Base-by-base conservation (phyloP, 2,888 invertebrate species). In the Eutolmus rufibarbis region DNA sequence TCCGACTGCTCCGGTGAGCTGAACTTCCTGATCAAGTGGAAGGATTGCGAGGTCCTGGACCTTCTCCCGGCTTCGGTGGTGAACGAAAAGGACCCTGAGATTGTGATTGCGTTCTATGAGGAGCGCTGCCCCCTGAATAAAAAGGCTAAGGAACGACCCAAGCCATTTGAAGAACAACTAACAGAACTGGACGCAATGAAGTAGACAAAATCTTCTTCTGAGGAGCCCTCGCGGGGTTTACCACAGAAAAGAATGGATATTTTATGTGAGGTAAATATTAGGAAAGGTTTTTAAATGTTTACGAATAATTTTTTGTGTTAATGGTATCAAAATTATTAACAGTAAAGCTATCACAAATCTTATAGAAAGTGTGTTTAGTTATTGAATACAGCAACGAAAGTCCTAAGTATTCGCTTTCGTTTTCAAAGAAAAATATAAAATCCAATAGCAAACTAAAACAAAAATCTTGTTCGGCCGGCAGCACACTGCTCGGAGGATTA, bases 11-110 rank as follows among this genome's bases (percentile, higher is more conserved):
- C 95, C 90, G 98, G 97, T 0, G 96, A 96, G 90, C 94, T 98
- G 0, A 97, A 96, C 94, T 98, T 98, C 91, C 93, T 98, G 37
- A 96, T 98, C 91, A 97, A 98, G 94, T 98, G 98, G 98, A 95
- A 93, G 91, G 93, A 91, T 87, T 95, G 95, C 89, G 92, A 94
- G 37, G 95, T 95, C 90, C 93, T 95, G n/a, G 95, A 96, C 89
- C 93, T 95, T 76, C 94, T 96, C 0, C 93, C 94, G 0, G 94
- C 95, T 0, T 93, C 94, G n/a, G 94, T 95, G 57, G 92, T 95
- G 0, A 94, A 95, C 9, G 93, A 94, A 81, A 93, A 94, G 0
- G 94, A 94, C 90, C 95, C 95, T 0, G 94, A 95, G 89, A 94
- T 95, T 89, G 94, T 95, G 9, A 95, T 96, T 51, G 92, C 92